These are phyloP conservation scores for Urocyon cinereoargenteus DNA, from an alignment of 2,797 vertebrate genomes.

Conservation along the genomic window DNA sequence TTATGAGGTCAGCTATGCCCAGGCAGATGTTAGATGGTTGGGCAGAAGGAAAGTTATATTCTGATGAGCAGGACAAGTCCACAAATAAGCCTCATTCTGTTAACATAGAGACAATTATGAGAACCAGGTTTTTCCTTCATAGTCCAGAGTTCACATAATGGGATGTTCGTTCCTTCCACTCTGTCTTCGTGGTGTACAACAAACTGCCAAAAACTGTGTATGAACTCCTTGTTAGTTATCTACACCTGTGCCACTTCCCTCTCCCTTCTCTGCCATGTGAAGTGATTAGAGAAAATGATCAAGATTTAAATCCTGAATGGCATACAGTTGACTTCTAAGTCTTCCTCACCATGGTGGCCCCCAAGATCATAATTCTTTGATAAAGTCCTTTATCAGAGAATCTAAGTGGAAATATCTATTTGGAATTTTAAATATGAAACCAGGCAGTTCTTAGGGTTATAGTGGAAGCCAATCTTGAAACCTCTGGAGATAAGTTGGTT, in stretches of 20 bases:
- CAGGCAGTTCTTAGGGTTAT: not conserved
- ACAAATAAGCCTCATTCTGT: not conserved
- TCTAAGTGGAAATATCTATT: not conserved
- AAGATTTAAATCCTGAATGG: not conserved
- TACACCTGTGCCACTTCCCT: not conserved
- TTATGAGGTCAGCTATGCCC: not conserved
- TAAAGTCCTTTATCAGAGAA: not conserved
- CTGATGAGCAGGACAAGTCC: rapidly evolving
- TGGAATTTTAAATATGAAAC: conserved; percentile 13
- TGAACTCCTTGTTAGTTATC: not conserved
- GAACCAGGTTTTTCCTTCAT: not conserved
- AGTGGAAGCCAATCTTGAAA: not conserved
- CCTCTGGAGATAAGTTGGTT: not conserved
- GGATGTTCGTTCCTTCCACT: not conserved
- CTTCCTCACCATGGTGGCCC: not conserved
- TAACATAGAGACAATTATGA: too few species aligned
- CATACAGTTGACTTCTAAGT: not conserved
- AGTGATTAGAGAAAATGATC: not conserved
- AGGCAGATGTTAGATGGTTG: not conserved
- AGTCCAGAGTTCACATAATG: too few species aligned
- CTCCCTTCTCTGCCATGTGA: not conserved
- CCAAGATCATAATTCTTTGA: not conserved
- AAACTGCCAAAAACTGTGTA: not conserved
- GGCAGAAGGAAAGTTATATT: not conserved
- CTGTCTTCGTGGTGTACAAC: not conserved